A percentile compares a stretch with the other conserved stretches of the same genome.
These are phyloP conservation scores for Brachypodius melanocephalos DNA, from an alignment of 2,113 vertebrate species.

Conservation along the genomic window DNA sequence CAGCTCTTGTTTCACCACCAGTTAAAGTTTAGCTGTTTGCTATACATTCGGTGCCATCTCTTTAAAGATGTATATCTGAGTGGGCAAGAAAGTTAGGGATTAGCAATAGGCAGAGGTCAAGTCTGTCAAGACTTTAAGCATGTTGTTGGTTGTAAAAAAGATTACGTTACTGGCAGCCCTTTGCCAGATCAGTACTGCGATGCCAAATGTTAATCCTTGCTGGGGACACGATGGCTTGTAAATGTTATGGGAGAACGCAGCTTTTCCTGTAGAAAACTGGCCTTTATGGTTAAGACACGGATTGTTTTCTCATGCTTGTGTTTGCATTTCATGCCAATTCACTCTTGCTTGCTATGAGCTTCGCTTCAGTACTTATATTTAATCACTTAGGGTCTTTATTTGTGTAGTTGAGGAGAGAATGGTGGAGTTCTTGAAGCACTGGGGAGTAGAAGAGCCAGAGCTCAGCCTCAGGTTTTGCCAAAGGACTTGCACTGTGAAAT, in stretches of 20 bases:
- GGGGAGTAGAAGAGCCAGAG: not conserved
- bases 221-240: conserved; percentile 72
- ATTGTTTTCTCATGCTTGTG: conserved; percentile 60
- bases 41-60: not conserved
- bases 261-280: conserved; percentile 66
- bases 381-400: conserved; percentile 27
- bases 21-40: not conserved
- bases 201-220: conserved; percentile 75
- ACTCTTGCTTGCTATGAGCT: conserved; percentile 14
- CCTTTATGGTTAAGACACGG: conserved; percentile 64
- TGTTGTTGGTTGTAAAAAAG: conserved; percentile 58
- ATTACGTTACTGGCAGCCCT: conserved; percentile 58
- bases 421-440: not conserved
- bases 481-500: not conserved
- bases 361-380: not conserved
- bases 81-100: conserved; percentile 55
- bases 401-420: not conserved
- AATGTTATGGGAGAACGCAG: conserved; percentile 69
- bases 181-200: conserved; percentile 54
- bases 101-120: conserved; percentile 46
- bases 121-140: conserved; percentile 43
- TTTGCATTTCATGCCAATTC: conserved; percentile 69
- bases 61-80: conserved; percentile 50
- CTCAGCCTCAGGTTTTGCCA: not conserved
- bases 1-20: not conserved